A percentile compares a stretch with the other conserved stretches of the same genome.
These are phyloP conservation scores for Cephus cinctus DNA, from an alignment of 1,140 invertebrate genomes.

Conservation along the genomic window DNA sequence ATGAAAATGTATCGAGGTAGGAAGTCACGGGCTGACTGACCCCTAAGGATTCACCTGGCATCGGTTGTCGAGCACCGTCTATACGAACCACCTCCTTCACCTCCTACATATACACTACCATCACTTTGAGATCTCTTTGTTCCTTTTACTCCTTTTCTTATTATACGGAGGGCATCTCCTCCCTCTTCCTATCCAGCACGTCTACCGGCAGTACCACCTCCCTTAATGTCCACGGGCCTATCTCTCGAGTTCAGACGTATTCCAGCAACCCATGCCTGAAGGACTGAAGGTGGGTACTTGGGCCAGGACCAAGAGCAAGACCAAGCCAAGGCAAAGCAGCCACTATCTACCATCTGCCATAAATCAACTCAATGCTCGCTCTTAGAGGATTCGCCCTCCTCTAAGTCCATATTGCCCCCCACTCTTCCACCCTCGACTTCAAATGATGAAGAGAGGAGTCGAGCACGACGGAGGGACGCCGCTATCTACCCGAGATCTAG, in stretches of 20 bases:
- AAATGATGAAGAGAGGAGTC: no score
- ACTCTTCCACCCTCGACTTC: slow-evolving; percentile 6
- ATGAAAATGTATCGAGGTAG: slow-evolving; percentile 38
- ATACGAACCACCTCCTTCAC: not conserved
- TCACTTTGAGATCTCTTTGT: no score
- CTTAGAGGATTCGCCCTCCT: slow-evolving; percentile 36
- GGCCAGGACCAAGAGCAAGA: not conserved
- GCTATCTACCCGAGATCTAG: slow-evolving; percentile 34
- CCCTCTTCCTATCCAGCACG: slow-evolving; percentile 9
- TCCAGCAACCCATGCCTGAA: slow-evolving; percentile 23
- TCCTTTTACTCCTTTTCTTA: slow-evolving; percentile 5
- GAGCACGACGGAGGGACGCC: slow-evolving; percentile 21
- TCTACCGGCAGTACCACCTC: slow-evolving; percentile 7
- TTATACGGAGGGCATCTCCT: not conserved
- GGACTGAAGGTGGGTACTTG: slow-evolving; percentile 14
- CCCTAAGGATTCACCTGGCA: slow-evolving; percentile 19
- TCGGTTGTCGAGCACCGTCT: not conserved
- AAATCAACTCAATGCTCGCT: slow-evolving; percentile 49
- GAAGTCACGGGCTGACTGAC: slow-evolving; percentile 25
- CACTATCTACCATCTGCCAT: slow-evolving; percentile 50
- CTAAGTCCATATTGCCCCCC: slow-evolving; percentile 36
- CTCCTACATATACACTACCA: no score
- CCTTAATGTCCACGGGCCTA: slow-evolving; percentile 9
- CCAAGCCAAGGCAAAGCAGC: slow-evolving; percentile 31
- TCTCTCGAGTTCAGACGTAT: slow-evolving; percentile 24